phyloP scores from a whole-genome alignment of 2,113 vertebrate genomes.

The Phalacrocorax pelagicus region DNA sequence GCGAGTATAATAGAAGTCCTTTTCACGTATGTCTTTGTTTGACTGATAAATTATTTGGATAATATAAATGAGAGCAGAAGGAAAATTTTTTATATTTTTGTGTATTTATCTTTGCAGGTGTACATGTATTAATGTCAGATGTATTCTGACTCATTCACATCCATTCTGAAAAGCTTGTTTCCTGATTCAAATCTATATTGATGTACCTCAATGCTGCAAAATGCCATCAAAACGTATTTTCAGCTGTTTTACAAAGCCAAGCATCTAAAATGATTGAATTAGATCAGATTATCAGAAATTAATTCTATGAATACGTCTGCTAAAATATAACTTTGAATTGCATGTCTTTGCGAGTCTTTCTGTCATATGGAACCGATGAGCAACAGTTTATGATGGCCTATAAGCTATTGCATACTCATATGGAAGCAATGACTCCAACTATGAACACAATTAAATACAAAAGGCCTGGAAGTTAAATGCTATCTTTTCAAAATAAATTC shows the following conservation, averaged over 20 bases:
- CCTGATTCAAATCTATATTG: neutral
- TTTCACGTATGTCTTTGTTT: neutral
- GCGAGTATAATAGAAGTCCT: neutral
- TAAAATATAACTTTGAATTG: neutral
- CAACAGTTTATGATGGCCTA: neutral
- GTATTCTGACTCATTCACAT: neutral
- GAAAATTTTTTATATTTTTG: neutral
- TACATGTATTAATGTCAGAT: neutral
- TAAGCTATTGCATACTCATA: neutral
- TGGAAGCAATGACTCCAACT: neutral
- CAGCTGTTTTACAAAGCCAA: neutral
- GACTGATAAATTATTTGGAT: constrained; percentile 12
- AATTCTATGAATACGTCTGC: neutral
- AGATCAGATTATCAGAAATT: neutral
- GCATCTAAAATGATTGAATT: neutral
- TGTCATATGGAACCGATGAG: neutral
- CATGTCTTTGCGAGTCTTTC: neutral
- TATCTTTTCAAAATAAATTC: neutral
- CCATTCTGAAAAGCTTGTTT: neutral
- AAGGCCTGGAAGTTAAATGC: neutral
- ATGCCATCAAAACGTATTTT: neutral
- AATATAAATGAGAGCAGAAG: neutral
- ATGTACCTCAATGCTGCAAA: neutral
- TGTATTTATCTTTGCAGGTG: constrained; percentile 3
- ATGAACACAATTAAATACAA: neutral